Evolutionary conservation across 2,888 invertebrate species (phyloP).

Genomic region (Callosobruchus maculatus): DNA sequence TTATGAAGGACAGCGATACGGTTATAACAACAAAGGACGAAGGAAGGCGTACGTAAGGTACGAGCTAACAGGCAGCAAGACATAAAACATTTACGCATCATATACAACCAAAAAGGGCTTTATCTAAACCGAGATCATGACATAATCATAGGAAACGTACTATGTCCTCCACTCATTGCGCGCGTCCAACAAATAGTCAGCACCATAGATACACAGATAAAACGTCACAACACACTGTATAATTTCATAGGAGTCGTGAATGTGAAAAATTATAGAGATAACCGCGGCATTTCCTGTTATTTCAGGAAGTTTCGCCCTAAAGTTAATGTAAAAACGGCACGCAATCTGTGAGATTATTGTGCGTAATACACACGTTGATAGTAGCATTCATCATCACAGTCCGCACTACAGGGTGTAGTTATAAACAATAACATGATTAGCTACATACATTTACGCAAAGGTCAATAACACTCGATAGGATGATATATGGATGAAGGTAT

Average conservation of each 20-base stretch:
- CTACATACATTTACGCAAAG: neutral
- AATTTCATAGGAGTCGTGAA: neutral
- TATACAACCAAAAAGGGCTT: too few species aligned
- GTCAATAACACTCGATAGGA: neutral
- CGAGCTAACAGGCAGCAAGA: too few species aligned
- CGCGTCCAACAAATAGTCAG: too few species aligned
- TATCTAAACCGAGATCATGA: too few species aligned
- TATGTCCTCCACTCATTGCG: too few species aligned
- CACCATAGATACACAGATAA: neutral
- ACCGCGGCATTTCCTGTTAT: neutral
- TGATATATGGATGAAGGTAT: neutral
- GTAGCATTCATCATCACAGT: neutral
- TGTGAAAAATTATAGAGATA: neutral
- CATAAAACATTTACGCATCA: too few species aligned
- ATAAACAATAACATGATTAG: neutral
- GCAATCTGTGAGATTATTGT: neutral
- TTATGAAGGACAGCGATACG: too few species aligned
- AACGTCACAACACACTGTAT: neutral
- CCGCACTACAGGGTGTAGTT: neutral
- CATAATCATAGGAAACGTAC: too few species aligned
- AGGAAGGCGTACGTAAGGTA: too few species aligned
- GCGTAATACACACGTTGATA: neutral
- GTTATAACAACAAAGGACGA: too few species aligned
- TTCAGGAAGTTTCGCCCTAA: neutral
- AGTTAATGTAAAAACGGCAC: neutral